These are phyloP conservation scores for Elaphurus davidianus DNA, from an alignment of 2,113 vertebrate genomes.

Conservation along the genomic window DNA sequence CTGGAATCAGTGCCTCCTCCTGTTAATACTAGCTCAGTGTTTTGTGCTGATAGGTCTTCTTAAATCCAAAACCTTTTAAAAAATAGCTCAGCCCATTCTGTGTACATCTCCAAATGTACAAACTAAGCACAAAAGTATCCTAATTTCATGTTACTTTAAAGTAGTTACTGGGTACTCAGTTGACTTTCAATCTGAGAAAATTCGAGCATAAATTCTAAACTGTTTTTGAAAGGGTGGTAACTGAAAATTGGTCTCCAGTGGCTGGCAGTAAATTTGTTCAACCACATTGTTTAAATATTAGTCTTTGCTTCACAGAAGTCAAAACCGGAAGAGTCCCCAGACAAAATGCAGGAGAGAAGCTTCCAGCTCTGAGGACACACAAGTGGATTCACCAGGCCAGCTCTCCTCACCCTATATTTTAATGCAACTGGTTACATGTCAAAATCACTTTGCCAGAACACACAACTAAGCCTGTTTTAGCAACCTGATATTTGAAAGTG, in stretches of 20 bases:
- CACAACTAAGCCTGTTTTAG: not conserved
- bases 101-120: not conserved
- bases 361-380: not conserved
- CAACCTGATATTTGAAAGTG: not conserved
- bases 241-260: not conserved
- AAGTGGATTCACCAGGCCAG: not conserved
- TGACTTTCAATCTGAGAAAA: not conserved
- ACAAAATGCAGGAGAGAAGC: not conserved
- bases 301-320: not conserved
- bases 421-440: not conserved
- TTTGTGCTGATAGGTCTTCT: constrained; percentile 17
- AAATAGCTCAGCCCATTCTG: not conserved
- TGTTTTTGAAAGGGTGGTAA: not conserved
- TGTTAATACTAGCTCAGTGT: not conserved
- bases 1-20: not conserved
- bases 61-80: not conserved
- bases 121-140: not conserved
- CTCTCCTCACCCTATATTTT: not conserved
- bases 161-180: not conserved
- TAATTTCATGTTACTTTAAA: constrained; percentile 4
- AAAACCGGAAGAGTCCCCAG: not conserved
- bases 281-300: not conserved
- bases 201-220: not conserved
- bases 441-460: not conserved
- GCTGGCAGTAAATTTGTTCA: not conserved